These are phyloP conservation scores for Mesorhabditis spiculigera DNA, from an alignment of 2,888 invertebrate species.

Conservation along the genomic window DNA sequence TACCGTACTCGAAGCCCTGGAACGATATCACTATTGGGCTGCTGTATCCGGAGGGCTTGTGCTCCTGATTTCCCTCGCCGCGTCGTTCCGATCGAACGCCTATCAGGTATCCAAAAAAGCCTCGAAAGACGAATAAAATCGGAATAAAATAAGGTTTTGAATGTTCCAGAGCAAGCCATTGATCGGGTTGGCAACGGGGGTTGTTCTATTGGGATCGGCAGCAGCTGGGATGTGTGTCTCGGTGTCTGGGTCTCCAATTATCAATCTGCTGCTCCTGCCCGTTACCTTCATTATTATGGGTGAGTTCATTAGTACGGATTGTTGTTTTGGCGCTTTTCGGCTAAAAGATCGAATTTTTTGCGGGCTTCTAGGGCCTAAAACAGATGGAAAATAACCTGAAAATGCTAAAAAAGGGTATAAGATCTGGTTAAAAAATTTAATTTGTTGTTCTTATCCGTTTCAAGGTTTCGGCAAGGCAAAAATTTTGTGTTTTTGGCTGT, in stretches of 20 bases:
- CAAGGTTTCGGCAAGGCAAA: no score
- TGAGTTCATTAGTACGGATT: not conserved
- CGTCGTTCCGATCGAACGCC: conserved; percentile 34
- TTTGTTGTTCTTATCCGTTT: no score
- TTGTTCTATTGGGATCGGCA: not conserved
- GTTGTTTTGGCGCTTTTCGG: no score
- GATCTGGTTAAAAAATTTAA: no score
- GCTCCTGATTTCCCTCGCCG: conserved; percentile 29
- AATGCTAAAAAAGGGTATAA: no score
- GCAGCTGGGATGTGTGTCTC: not conserved
- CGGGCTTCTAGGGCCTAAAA: no score
- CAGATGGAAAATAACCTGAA: no score
- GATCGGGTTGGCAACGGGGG: not conserved
- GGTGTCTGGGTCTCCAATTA: not conserved
- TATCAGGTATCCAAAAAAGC: conserved; percentile 34
- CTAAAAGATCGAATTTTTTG: no score
- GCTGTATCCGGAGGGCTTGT: conserved; percentile 27
- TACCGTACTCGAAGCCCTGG: conserved; percentile 10
- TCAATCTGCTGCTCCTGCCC: not conserved
- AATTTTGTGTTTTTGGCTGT: no score
- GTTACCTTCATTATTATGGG: not conserved
- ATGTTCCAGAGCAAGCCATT: not conserved
- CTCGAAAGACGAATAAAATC: no score
- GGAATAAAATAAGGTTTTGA: no score
- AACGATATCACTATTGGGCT: conserved; percentile 19